Evolutionary conservation across 1,140 invertebrate species (phyloP), one percentile per base, ranked within the genome.

Genomic region (Odontomachus brunneus): DNA sequence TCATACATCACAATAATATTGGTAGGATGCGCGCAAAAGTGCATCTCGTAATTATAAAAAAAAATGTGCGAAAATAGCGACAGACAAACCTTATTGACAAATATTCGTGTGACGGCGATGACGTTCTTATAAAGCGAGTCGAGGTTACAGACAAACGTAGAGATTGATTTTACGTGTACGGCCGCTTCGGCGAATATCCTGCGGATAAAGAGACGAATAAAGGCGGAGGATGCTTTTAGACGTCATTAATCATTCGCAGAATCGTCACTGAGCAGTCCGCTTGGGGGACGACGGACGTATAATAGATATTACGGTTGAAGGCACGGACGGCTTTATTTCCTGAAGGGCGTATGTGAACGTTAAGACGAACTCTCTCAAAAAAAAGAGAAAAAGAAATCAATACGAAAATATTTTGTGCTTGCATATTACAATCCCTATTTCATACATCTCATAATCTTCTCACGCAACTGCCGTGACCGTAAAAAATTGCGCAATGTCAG

Each of bases 241-340:
- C 76, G 74, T 89, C 89, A 91, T 92, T 92, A 91, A 92, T 92
- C 90, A 91, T 71, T 49, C 51, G 57, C 72, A 86, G 84, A 80
- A 87, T 87, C 84, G 89, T 89, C 62, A 87, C 76, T 74, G 84
- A 88, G 85, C 48, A 66, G 75, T 88, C 83, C 83, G 65, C 84
- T 74, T 75, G 60, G 72, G 85, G 83, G 73, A 88, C 72, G 84
- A 83, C 73, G 78, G 67, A 78, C 60, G 87, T 89, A 84, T 78
- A 90, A 90, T 91, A 89, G 86, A 85, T 75, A 83, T 83, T 82
- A 89, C 80, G 86, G 80, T 86, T 60, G 88, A 89, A 88, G 84
- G 22, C 48, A 75, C 84, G 87, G 86, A 86, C 76, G 73, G 74
- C 55, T 84, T 89, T 87, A 87, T 85, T 85, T 86, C 67, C 38